Evolutionary conservation across 1,140 invertebrate genomes (phyloP).

Genomic region (Melitaea cinxia): DNA sequence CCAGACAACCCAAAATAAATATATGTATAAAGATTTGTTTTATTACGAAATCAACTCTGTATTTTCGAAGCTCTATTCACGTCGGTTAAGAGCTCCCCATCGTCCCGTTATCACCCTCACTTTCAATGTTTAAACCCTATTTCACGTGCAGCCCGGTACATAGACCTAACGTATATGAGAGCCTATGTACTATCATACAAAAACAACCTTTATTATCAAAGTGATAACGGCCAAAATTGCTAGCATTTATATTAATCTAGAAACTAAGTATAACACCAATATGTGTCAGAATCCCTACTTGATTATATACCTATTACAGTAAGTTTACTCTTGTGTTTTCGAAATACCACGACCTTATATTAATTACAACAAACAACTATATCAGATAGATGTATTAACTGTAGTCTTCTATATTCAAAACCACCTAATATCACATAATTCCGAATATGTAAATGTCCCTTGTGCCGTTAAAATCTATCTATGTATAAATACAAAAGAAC

Average conservation of each 20-base stretch:
- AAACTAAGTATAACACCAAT: not conserved
- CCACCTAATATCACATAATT: too few relatives aligned
- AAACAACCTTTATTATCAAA: not conserved
- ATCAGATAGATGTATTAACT: too few relatives aligned
- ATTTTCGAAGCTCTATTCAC: slow-evolving; percentile 12
- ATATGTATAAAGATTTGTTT: not conserved
- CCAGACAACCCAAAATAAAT: too few relatives aligned
- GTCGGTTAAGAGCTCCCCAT: slow-evolving; percentile 26
- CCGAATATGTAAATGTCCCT: too few relatives aligned
- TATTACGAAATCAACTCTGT: not conserved
- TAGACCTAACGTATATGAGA: not conserved
- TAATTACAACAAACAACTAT: not conserved
- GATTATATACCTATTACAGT: slow-evolving; percentile 15
- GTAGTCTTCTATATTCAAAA: too few relatives aligned
- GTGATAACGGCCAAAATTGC: not conserved
- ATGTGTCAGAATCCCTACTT: slow-evolving; percentile 11
- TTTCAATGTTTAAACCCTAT: slow-evolving; percentile 38
- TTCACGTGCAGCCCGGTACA: slow-evolving; percentile 30
- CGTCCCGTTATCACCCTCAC: slow-evolving; percentile 33
- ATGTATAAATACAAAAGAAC: too few relatives aligned
- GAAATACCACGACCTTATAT: not conserved
- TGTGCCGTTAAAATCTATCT: too few relatives aligned
- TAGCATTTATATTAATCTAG: not conserved
- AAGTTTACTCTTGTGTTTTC: not conserved
- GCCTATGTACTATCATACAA: not conserved